Percentiles rank a stretch among this genome's conserved stretches.
Evolutionary conservation across 2,888 invertebrate genomes (phyloP).

Genomic region (Fabriciana adippe): DNA sequence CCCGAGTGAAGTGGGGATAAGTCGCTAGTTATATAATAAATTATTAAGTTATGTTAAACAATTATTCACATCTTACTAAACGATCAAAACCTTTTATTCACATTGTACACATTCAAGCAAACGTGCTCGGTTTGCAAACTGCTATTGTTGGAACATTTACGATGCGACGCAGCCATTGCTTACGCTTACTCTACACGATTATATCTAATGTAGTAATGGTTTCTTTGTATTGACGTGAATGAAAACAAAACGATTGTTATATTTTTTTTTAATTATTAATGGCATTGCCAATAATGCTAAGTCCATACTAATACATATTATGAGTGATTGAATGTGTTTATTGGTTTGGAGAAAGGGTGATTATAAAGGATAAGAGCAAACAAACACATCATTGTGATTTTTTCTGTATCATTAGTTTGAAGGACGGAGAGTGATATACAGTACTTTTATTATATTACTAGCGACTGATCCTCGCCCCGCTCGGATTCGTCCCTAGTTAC

Average conservation of each 20-base stretch:
- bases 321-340: too few species aligned
- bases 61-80: conserved; percentile 1
- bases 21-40: too few species aligned
- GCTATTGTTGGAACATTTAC: conserved; percentile 66
- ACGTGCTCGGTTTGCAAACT: conserved; percentile 48
- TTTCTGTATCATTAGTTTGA: too few species aligned
- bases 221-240: conserved; percentile 25
- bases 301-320: too few species aligned
- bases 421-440: too few species aligned
- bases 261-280: neutral
- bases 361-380: too few species aligned
- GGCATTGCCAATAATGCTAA: neutral
- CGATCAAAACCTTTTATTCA: conserved; percentile 1
- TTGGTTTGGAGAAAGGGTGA: too few species aligned
- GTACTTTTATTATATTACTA: too few species aligned
- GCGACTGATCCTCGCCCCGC: too few species aligned
- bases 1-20: too few species aligned
- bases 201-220: conserved; percentile 34
- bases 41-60: neutral
- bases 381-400: too few species aligned
- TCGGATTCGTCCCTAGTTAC: too few species aligned
- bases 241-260: neutral
- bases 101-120: conserved; percentile 39
- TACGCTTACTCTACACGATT: conserved; percentile 39
- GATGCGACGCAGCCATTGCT: conserved; percentile 54